Conservation (phyloP, 2,888 invertebrate genomes). For the Onchidella celtica region DNA sequence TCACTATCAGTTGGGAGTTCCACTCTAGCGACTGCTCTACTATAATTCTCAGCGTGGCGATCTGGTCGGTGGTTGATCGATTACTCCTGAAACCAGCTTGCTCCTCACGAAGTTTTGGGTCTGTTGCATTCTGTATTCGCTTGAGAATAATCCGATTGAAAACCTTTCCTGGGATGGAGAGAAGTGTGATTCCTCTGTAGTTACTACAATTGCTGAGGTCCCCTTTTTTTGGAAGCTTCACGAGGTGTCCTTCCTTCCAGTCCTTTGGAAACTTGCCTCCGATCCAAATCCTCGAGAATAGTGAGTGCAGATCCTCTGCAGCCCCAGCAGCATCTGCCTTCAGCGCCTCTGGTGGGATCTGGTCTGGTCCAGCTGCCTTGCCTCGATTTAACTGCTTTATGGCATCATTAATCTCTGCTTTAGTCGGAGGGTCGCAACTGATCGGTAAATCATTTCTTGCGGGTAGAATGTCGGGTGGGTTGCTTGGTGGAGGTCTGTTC, state of each 20-base stretch:
- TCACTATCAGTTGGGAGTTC: not conserved
- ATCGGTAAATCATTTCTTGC: too few relatives aligned
- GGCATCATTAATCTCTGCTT: too few relatives aligned
- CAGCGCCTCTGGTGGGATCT: too few relatives aligned
- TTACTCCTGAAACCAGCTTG: constrained; percentile 26
- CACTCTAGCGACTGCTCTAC: not conserved
- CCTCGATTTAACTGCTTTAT: too few relatives aligned
- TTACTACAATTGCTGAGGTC: not conserved
- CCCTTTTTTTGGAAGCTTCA: constrained; percentile 13
- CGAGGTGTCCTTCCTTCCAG: not conserved
- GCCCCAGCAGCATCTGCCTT: too few relatives aligned
- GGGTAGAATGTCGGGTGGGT: too few relatives aligned
- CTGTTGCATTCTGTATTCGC: not conserved
- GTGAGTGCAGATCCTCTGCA: too few relatives aligned
- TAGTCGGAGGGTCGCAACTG: too few relatives aligned
- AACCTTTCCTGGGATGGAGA: not conserved
- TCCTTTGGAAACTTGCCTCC: too few relatives aligned
- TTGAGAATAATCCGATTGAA: not conserved
- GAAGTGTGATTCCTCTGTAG: constrained; percentile 4
- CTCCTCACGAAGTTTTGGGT: not conserved
- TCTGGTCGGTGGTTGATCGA: not conserved
- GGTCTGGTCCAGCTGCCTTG: too few relatives aligned
- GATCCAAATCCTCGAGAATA: too few relatives aligned
- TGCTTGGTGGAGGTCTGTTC: too few relatives aligned
- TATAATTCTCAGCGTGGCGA: not conserved